A percentile compares a stretch with the other conserved stretches of the same genome.
These are phyloP conservation scores for Ceyx melanurus DNA, from an alignment of 2,113 vertebrate species.

Conservation along the genomic window DNA sequence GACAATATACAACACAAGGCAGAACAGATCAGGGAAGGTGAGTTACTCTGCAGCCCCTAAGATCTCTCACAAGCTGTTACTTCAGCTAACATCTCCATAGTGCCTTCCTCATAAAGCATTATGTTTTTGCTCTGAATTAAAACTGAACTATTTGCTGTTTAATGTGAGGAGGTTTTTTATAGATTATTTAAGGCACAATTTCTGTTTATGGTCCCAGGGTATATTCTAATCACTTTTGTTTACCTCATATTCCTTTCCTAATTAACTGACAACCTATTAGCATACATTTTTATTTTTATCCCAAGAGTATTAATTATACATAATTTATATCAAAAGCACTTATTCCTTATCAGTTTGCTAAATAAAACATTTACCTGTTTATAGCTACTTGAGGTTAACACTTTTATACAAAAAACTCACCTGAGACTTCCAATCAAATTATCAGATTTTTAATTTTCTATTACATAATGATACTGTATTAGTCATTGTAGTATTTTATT, in stretches of 20 bases:
- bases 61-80: not conserved
- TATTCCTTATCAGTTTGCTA: constrained; percentile 80
- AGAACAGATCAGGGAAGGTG: not conserved
- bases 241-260: constrained; percentile 82
- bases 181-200: constrained; percentile 79
- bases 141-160: constrained; percentile 64
- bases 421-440: constrained; percentile 83
- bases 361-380: constrained; percentile 86
- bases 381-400: constrained; percentile 81
- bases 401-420: constrained; percentile 81
- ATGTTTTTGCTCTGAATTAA: constrained; percentile 36
- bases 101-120: constrained; percentile 40
- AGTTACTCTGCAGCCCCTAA: not conserved
- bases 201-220: constrained; percentile 82
- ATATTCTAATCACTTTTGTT: constrained; percentile 85
- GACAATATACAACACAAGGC: not conserved
- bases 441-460: constrained; percentile 80
- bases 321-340: constrained; percentile 85
- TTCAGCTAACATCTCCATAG: constrained; percentile 11
- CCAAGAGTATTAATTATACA: constrained; percentile 85
- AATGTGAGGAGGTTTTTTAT: constrained; percentile 51
- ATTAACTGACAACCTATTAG: constrained; percentile 86
- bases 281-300: constrained; percentile 77
- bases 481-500: constrained; percentile 67
- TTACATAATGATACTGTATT: constrained; percentile 75